Percentiles rank a stretch among this genome's conserved stretches.
Evolutionary conservation across 2,888 invertebrate species (phyloP).

Genomic region (Mythimna pallens): DNA sequence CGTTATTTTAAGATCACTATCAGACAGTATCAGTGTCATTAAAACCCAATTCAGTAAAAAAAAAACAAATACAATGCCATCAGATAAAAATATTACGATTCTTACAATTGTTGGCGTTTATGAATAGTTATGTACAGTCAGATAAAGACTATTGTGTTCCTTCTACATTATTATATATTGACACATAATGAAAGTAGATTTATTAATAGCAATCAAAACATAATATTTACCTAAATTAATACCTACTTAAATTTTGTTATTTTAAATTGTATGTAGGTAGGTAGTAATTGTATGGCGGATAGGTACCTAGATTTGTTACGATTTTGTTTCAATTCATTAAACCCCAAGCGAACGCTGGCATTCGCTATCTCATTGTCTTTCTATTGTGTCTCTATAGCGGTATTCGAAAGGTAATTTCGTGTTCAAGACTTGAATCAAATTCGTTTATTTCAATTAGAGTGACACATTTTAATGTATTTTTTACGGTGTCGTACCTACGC

Average conservation of each 20-base stretch:
- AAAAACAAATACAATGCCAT: conserved; percentile 8
- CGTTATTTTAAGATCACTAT: conserved; percentile 9
- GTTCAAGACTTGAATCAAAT: no score
- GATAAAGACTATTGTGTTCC: neutral
- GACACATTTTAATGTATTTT: no score
- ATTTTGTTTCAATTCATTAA: no score
- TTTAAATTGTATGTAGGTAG: no score
- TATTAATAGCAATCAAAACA: neutral
- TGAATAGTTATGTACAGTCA: neutral
- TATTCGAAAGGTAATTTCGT: no score
- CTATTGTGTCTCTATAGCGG: no score
- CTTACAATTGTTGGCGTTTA: neutral
- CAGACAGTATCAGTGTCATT: conserved; percentile 8
- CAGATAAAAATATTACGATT: neutral
- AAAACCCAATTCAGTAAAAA: conserved; percentile 12
- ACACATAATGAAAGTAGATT: neutral
- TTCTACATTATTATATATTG: neutral
- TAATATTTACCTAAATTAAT: neutral
- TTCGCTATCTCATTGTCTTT: no score
- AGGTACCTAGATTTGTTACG: no score
- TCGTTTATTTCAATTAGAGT: no score
- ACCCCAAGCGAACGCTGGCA: no score
- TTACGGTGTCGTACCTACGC: no score
- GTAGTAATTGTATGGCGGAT: no score
- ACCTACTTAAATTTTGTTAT: neutral